Base-by-base conservation (phyloP, 2,888 invertebrate species). In the Drosophila pseudotalamancana region DNA sequence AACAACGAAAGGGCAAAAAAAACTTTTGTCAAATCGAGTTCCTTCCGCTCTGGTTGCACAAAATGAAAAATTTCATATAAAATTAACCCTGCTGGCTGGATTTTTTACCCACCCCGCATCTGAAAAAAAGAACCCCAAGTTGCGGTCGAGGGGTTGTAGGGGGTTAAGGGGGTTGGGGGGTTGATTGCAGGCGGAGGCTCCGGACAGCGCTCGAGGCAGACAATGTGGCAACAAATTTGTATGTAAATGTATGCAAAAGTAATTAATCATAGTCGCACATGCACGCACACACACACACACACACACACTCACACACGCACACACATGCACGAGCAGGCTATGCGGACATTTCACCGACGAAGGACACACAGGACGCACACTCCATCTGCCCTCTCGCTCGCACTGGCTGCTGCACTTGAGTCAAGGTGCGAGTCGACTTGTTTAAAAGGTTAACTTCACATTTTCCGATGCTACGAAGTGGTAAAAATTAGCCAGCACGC, bases 181-280 rank as follows among this genome's bases (percentile, higher is more conserved):
- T 8, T 9, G 21, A 6, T 14, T 45, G 49, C n/a, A 18, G 45
- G 29, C 39, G 40, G 63, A 21, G 35, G 64, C 37, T 35, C 53
- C 57, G 66, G 64, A 69, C 75, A 60, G 77, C 42, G 67, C 45
- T 61, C 62, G 77, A 56, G 70, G 79, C 84, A 84, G 84, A 84
- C 84, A 84, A 87, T 82, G 84, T 87, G 88, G 88, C 84, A 83
- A 87, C 88, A 86, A 87, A 86, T 87, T 88, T 85, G 78, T 80
- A 88, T 82, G 88, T 77, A 87, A 88, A 88, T 82, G 76, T 80
- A 89, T 88, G 87, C 82, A 77, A 84, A 87, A 82, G 82, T 77
- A 83, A 87, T 83, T 83, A 83, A 83, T 83, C 77, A 81, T 80
- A 88, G 82, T 84, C 82, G 87, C 87, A 88, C 87, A 83, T 77